phyloP scores from a whole-genome alignment of 2,113 vertebrate genomes.

The Peromyscus polionotus region DNA sequence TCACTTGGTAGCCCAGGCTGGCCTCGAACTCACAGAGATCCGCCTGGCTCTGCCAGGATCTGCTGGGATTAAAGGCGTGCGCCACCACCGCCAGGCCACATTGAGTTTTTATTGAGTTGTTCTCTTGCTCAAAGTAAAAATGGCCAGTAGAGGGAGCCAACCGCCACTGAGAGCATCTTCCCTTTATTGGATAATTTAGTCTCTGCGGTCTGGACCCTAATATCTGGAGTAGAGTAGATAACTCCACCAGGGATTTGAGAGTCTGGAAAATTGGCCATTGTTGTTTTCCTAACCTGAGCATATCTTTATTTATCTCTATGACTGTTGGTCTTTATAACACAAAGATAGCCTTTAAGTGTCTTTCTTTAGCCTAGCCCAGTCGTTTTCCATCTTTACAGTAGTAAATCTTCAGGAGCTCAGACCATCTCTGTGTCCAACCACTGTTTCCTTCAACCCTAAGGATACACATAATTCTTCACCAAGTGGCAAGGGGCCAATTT shows the following conservation, averaged over 20 bases:
- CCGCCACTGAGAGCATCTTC: neutral
- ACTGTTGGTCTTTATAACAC: neutral
- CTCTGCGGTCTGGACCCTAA: neutral
- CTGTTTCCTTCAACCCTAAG: neutral
- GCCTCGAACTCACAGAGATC: no score
- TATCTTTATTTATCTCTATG: neutral
- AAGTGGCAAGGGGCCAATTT: neutral
- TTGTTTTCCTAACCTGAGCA: neutral
- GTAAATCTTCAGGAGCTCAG: rapidly evolving
- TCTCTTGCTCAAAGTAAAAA: neutral
- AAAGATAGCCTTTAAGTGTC: neutral
- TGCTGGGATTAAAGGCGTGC: no score
- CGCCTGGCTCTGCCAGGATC: no score
- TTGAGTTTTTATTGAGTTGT: neutral
- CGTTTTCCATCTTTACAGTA: neutral
- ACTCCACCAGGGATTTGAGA: neutral
- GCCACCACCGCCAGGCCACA: neutral
- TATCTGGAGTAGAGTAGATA: neutral
- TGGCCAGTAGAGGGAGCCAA: conserved; percentile 65
- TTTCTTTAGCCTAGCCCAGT: neutral
- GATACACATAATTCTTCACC: neutral
- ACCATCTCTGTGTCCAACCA: neutral
- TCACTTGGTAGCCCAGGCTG: no score
- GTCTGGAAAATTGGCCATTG: neutral
- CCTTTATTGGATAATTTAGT: neutral